phyloP scores from a whole-genome alignment of 2,888 invertebrate genomes.

The Eurois occulta region DNA sequence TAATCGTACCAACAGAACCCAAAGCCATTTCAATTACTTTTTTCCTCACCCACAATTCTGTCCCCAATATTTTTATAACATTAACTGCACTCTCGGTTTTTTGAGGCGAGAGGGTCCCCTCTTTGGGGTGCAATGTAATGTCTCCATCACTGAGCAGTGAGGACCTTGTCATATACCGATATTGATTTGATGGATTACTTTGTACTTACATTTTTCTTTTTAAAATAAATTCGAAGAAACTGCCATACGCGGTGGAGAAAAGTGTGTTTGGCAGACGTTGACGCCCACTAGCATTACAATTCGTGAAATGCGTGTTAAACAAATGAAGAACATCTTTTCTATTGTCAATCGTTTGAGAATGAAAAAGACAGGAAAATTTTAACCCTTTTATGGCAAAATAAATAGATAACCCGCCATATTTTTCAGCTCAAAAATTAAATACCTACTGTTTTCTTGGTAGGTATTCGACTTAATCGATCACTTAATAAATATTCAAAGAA shows the following conservation, averaged over 20 bases:
- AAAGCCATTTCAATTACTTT: constrained; percentile 13
- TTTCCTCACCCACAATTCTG: constrained; percentile 32
- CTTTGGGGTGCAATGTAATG: constrained; percentile 70
- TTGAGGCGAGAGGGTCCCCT: constrained; percentile 64
- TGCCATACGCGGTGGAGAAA: too few relatives aligned
- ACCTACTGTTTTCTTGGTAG: too few relatives aligned
- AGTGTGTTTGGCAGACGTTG: neutral
- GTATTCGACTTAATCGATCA: too few relatives aligned
- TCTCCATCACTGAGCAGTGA: constrained; percentile 66
- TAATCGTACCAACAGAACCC: constrained; percentile 44
- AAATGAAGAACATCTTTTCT: neutral
- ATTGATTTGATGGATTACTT: constrained; percentile 71
- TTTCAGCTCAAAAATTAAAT: too few relatives aligned
- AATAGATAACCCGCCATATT: too few relatives aligned
- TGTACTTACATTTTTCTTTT: constrained; percentile 20
- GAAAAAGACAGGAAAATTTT: neutral
- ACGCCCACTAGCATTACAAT: neutral
- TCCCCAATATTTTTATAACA: constrained; percentile 57
- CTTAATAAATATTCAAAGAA: too few relatives aligned
- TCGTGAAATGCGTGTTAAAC: neutral
- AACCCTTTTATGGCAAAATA: too few relatives aligned
- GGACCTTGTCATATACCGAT: constrained; percentile 58
- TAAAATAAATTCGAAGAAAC: constrained; percentile 1
- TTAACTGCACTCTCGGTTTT: constrained; percentile 60
- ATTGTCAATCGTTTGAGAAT: neutral